These are phyloP conservation scores for Taeniopygia guttata DNA, from an alignment of 2,797 vertebrate genomes.

Conservation along the genomic window DNA sequence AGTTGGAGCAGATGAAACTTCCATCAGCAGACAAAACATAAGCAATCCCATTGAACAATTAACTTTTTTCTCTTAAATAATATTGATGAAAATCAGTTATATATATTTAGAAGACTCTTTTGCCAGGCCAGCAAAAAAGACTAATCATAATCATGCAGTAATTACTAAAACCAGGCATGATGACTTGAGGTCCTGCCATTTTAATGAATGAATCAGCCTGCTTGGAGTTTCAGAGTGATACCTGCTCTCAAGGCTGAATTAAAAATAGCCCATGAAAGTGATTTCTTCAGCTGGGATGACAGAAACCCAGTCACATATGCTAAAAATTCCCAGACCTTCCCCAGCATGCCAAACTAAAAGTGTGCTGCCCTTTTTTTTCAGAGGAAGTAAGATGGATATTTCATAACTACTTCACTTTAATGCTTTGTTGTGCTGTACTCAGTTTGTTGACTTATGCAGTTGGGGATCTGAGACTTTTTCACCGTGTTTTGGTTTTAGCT, in stretches of 20 bases:
- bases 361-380: not conserved
- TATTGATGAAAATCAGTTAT: not conserved
- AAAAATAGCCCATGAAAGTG: not conserved
- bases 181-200: not conserved
- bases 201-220: not conserved
- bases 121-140: not conserved
- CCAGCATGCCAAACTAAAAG: not conserved
- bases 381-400: not conserved
- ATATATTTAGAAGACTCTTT: not conserved
- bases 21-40: not conserved
- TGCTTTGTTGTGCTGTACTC: not conserved
- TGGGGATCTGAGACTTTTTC: not conserved
- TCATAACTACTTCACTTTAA: not conserved
- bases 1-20: not conserved
- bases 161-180: not conserved
- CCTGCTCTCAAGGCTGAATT: not conserved
- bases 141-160: not conserved
- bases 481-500: not conserved
- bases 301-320: not conserved
- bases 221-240: not conserved
- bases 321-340: not conserved
- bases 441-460: accelerated
- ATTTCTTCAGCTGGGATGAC: not conserved
- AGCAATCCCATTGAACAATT: not conserved
- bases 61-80: not conserved